Conservation (phyloP, 1,140 invertebrate species). For the Harpegnathos saltator region DNA sequence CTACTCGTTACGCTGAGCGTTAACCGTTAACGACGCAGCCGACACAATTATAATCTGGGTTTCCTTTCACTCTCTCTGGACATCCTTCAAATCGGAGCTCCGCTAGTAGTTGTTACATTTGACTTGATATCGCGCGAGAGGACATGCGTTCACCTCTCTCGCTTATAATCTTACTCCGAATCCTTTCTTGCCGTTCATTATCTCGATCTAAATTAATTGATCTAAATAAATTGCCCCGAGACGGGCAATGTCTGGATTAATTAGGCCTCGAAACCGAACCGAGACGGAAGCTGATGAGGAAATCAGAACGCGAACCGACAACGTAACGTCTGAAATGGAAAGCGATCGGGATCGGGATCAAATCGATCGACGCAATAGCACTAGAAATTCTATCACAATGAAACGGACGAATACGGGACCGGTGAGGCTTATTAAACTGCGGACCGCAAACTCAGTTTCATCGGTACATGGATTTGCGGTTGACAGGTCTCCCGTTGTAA, state of each 20-base stretch:
- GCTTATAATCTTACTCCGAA: no score
- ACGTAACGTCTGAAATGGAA: constrained; percentile 22
- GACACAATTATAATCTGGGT: constrained; percentile 55
- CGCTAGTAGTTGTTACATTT: background rate
- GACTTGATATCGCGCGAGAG: no score
- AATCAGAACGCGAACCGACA: background rate
- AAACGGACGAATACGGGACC: background rate
- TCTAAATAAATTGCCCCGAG: no score
- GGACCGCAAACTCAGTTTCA: constrained; percentile 22
- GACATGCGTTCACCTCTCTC: background rate
- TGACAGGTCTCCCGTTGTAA: background rate
- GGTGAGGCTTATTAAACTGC: background rate
- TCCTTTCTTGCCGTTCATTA: no score
- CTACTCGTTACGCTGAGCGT: constrained; percentile 55
- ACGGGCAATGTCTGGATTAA: no score
- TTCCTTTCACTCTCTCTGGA: constrained; percentile 79
- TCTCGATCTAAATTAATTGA: no score
- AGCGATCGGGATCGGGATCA: constrained; percentile 34
- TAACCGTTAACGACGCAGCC: constrained; percentile 56
- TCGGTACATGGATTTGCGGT: constrained; percentile 32
- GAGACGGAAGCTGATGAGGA: background rate
- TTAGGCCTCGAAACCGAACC: no score
- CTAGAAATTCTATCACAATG: constrained; percentile 29
- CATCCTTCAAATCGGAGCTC: constrained; percentile 68
- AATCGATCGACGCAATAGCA: background rate